Evolutionary conservation across 2,113 vertebrate genomes (phyloP).

Genomic region (Capreolus pygargus): DNA sequence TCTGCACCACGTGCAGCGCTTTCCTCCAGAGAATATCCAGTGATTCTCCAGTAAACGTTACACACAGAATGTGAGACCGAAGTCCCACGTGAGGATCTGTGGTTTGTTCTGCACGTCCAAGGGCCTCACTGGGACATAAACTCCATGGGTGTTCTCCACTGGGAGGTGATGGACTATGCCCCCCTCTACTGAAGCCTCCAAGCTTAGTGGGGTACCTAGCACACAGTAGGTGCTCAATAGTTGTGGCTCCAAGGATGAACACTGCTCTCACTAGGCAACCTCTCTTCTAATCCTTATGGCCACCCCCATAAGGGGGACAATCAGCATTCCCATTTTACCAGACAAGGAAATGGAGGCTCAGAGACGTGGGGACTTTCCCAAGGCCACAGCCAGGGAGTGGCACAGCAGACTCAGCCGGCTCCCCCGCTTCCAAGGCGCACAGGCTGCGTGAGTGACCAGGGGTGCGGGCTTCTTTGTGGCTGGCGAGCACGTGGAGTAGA

Average conservation of each 20-base stretch:
- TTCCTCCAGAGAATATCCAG: not conserved
- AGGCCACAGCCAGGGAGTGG: not conserved
- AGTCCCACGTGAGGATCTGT: not conserved
- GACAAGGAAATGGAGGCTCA: not conserved
- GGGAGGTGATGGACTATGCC: rapidly evolving
- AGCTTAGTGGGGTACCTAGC: too few species aligned
- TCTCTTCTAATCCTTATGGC: not conserved
- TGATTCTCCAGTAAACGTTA: not conserved
- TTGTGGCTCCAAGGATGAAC: not conserved
- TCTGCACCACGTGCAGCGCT: rapidly evolving
- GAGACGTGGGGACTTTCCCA: too few species aligned
- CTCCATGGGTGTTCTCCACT: not conserved
- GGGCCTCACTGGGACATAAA: rapidly evolving
- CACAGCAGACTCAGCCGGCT: not conserved
- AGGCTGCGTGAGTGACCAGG: rapidly evolving
- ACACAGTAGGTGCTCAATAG: not conserved
- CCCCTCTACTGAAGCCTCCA: not conserved
- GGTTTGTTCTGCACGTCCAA: rapidly evolving
- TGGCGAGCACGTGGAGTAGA: not conserved
- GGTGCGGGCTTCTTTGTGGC: not conserved
- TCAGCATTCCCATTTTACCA: not conserved
- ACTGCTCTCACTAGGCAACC: rapidly evolving
- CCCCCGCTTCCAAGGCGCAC: not conserved
- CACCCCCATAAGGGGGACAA: not conserved
- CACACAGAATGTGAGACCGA: not conserved